These are phyloP conservation scores for Plectropomus leopardus DNA, from an alignment of 2,113 vertebrate genomes.

Conservation along the genomic window DNA sequence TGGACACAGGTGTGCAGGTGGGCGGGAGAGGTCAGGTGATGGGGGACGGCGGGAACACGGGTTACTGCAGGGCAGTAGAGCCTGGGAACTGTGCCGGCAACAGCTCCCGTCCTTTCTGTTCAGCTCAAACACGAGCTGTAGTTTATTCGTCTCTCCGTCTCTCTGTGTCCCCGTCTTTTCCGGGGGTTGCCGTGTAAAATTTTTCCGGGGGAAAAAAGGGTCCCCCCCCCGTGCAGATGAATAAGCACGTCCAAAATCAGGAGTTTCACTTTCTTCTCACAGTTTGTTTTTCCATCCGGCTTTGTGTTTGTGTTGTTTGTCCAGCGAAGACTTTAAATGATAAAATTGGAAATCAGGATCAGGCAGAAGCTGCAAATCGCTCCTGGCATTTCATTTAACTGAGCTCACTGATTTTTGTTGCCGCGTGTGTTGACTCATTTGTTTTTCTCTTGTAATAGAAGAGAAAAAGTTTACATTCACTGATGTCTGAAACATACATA, in stretches of 20 bases:
- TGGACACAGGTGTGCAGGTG: too few relatives aligned
- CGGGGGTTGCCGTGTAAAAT: not conserved
- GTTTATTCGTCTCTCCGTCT: not conserved
- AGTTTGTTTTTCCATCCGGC: not conserved
- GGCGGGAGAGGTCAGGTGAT: too few relatives aligned
- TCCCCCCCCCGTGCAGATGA: not conserved
- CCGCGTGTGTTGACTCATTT: constrained; percentile 20
- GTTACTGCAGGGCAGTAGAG: too few relatives aligned
- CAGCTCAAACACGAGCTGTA: not conserved
- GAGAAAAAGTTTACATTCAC: not conserved
- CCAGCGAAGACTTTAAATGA: not conserved
- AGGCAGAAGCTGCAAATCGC: constrained; percentile 32
- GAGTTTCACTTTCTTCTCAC: not conserved
- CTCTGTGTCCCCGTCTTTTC: not conserved
- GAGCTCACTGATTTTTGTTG: constrained; percentile 8
- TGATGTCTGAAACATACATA: too few relatives aligned
- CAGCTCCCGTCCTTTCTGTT: not conserved
- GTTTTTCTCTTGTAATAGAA: constrained; percentile 23
- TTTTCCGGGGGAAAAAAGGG: not conserved
- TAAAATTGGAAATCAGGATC: constrained; percentile 2
- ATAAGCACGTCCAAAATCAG: not conserved
- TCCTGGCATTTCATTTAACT: constrained; percentile 30
- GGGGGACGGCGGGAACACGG: too few relatives aligned
- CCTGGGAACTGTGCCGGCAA: not conserved
- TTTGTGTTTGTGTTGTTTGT: not conserved